These are phyloP conservation scores for Struthidea cinerea DNA, from an alignment of 2,113 vertebrate species.

Conservation along the genomic window DNA sequence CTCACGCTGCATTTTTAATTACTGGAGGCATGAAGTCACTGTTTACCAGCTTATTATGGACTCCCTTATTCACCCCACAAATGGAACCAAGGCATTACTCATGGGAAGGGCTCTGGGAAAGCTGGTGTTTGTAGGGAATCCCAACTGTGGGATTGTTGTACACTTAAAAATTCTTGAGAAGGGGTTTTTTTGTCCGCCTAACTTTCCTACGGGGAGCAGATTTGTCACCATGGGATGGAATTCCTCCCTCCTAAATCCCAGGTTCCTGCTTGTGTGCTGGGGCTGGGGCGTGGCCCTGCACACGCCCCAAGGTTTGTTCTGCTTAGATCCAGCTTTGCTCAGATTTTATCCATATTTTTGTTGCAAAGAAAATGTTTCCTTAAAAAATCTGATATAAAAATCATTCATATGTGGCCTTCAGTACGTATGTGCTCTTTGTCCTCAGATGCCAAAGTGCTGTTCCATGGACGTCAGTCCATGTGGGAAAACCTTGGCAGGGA, in stretches of 20 bases:
- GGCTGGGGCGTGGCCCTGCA: background rate
- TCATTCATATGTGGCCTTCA: background rate
- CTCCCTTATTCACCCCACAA: background rate
- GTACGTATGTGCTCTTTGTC: background rate
- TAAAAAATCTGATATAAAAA: background rate
- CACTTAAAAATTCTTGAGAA: background rate
- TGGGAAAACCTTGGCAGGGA: background rate
- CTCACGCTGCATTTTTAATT: background rate
- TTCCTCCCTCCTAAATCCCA: too few species aligned
- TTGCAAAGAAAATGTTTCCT: background rate
- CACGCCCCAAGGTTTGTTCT: background rate
- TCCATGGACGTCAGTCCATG: background rate
- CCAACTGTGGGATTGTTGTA: rapidly evolving
- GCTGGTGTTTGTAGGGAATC: background rate
- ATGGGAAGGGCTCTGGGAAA: background rate
- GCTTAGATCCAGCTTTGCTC: background rate
- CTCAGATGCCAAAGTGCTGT: background rate
- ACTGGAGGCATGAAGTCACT: background rate
- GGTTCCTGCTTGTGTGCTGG: background rate
- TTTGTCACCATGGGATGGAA: background rate
- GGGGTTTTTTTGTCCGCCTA: background rate
- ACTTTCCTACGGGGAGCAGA: background rate
- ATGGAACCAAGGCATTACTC: background rate
- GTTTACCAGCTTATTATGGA: slow-evolving; percentile 16
- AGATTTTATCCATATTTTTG: background rate